These are phyloP conservation scores for Archilochus colubris DNA, from an alignment of 2,113 vertebrate genomes.

Conservation along the genomic window DNA sequence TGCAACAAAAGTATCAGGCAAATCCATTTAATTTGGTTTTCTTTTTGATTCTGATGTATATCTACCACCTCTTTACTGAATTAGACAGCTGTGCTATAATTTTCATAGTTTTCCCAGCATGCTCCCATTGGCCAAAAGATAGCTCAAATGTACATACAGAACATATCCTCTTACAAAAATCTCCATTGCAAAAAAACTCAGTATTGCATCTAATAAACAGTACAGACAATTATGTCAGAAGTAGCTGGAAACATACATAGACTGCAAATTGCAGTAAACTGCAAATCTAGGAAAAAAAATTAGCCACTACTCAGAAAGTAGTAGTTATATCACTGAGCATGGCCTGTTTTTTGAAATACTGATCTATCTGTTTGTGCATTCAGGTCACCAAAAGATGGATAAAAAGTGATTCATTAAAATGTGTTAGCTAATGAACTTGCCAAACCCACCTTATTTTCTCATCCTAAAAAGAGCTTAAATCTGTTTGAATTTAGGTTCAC, in stretches of 20 bases:
- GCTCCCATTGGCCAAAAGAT: not conserved
- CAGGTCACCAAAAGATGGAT: not conserved
- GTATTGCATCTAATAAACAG: not conserved
- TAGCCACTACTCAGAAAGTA: not conserved
- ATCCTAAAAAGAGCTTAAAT: not conserved
- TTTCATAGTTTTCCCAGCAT: not conserved
- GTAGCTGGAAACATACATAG: not conserved
- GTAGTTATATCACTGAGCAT: not conserved
- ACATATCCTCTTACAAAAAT: not conserved
- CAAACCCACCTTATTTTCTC: not conserved
- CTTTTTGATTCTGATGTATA: not conserved
- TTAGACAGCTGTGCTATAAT: not conserved
- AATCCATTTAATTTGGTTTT: not conserved
- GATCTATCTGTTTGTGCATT: not conserved
- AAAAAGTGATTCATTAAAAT: not conserved
- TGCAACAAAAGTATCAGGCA: not conserved
- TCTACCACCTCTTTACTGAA: not conserved
- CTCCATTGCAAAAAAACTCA: not conserved
- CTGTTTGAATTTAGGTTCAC: not conserved
- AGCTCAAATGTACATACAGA: not conserved
- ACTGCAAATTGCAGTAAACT: not conserved
- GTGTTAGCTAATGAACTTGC: not conserved
- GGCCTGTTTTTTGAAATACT: not conserved
- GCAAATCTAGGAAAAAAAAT: not conserved
- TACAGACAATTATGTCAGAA: not conserved